Conservation (phyloP, 2,888 invertebrate species). For the Drosophila austrosaltans region DNA sequence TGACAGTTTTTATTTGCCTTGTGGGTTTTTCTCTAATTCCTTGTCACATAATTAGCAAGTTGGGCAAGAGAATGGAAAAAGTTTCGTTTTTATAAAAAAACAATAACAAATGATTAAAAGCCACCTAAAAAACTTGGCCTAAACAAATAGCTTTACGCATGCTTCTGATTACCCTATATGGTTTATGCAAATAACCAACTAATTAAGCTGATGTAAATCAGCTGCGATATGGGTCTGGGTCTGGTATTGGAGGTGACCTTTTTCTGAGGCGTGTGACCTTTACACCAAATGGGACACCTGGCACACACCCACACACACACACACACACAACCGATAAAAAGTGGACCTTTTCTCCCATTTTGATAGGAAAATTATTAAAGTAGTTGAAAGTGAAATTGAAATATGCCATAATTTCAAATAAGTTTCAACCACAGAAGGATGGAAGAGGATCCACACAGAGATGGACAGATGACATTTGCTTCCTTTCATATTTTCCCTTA, state of each 20-base stretch:
- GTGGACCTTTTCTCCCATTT: neutral
- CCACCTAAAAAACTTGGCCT: constrained; percentile 42
- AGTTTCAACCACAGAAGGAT: constrained; percentile 41
- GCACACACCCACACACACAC: neutral
- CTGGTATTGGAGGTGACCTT: constrained; percentile 10
- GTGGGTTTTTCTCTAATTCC: constrained; percentile 22
- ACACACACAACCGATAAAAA: constrained; percentile 2
- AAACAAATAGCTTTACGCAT: constrained; percentile 69
- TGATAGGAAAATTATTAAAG: constrained; percentile 23
- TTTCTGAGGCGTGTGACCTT: constrained; percentile 41
- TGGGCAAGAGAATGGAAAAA: constrained; percentile 16
- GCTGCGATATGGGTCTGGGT: constrained; percentile 32
- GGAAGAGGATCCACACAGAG: constrained; percentile 3
- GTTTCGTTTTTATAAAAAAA: constrained; percentile 17
- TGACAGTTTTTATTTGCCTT: constrained; percentile 29
- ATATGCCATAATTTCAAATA: constrained; percentile 50
- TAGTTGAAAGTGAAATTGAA: constrained; percentile 12
- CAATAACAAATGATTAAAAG: constrained; percentile 33
- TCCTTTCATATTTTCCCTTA: constrained; percentile 53
- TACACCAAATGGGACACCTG: constrained; percentile 56
- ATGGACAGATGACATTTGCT: neutral
- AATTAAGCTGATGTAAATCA: constrained; percentile 71
- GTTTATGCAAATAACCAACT: constrained; percentile 67
- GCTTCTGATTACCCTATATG: constrained; percentile 55
- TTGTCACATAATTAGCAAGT: constrained; percentile 5